Conservation (phyloP, 2,888 invertebrate genomes). For the Platycnemis pennipes region DNA sequence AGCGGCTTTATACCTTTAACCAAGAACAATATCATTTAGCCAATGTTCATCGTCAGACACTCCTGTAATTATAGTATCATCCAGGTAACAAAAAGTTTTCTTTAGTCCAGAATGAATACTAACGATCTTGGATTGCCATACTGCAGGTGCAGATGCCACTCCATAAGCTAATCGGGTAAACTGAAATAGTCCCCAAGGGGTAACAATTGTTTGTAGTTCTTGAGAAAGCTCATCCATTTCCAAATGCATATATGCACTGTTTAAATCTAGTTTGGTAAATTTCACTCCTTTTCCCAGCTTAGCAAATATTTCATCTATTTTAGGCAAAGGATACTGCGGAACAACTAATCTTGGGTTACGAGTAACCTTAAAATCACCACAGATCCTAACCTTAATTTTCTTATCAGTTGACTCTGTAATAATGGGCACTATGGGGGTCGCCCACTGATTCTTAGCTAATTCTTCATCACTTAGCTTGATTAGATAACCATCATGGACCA, state of each 20-base stretch:
- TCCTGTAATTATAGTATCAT: conserved; percentile 74
- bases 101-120: conserved; percentile 73
- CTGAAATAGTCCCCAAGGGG: conserved; percentile 76
- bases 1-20: conserved; percentile 73
- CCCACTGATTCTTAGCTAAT: conserved; percentile 70
- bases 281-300: no score
- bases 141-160: conserved; percentile 75
- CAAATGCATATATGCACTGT: no score
- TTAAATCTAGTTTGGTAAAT: no score
- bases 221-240: no score
- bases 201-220: no score
- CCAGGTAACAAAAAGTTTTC: conserved; percentile 74
- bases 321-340: no score
- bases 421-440: conserved; percentile 75
- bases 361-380: conserved; percentile 74
- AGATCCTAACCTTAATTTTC: conserved; percentile 73
- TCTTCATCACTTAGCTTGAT: no score
- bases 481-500: not conserved
- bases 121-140: conserved; percentile 76
- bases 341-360: conserved; percentile 74
- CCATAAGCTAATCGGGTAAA: conserved; percentile 76
- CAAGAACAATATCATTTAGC: conserved; percentile 72
- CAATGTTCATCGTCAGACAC: no score
- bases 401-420: conserved; percentile 71
- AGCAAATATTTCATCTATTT: conserved; percentile 75